Evolutionary conservation across 2,113 vertebrate species (phyloP), one percentile per base, ranked within the genome.

Genomic region (Hiodon tergisus): DNA sequence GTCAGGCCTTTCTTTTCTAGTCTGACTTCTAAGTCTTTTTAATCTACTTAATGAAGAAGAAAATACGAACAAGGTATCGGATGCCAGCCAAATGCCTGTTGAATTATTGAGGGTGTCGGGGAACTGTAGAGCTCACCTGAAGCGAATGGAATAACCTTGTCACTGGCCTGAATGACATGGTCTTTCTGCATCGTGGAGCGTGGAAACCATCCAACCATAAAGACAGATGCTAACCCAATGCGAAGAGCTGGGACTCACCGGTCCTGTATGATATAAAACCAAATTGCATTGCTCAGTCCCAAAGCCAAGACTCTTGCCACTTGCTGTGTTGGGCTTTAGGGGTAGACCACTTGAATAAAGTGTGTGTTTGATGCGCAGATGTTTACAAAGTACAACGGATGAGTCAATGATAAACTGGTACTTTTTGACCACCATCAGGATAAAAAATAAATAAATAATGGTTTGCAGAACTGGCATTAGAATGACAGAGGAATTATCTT

Each of bases 41-140:
- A 95, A 97, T 96, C 90, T 95, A 87, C 90, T 93, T 97, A 96
- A 96, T 97, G 95, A 96, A 95, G 87, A 93, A 91, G 92, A 93
- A 88, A 91, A 92, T 92, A 91, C 89, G 89, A 90, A 68, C 87
- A 86, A 88, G 91, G 96, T 96, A 97, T 98, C 93, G 93, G 95
- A 98, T 93, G 95, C 96, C 92, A 91, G 90, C 91, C 86, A 73
- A 92, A 92, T 85, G 86, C 86, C 86, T 86, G 86, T 90, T 99
- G 79, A 96, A 99, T 98, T 94, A 99, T 99, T 96, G 87, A 99
- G 85, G 65, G 90, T 91, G 93, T 92, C 31, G 91, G 91, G 94
- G 94, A 97, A 98, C 83, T 83, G 79, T 93, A 97, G 94, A 92
- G 80, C 87, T 77, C 88, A 86, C 85, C 84, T 85, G 83, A 86